Conservation (phyloP, 2,113 vertebrate genomes). For the Tretioscincus oriximinensis region DNA sequence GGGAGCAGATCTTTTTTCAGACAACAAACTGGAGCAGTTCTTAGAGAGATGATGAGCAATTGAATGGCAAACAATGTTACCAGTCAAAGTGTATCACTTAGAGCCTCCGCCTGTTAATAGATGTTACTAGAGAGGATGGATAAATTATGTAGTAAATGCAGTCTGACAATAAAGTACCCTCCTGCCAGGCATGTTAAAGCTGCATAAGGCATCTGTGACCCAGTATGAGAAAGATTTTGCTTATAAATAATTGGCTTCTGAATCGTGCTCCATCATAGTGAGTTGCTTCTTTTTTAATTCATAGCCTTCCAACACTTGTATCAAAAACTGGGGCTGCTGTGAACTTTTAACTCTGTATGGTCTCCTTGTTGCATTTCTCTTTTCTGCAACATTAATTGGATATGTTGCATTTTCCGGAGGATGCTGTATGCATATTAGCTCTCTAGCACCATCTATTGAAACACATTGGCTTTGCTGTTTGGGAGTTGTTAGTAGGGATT, state of each 20-base stretch:
- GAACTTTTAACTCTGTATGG: slow-evolving; percentile 16
- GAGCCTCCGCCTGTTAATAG: not conserved
- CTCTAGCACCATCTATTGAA: slow-evolving; percentile 1
- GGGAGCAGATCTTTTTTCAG: no score
- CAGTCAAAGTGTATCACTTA: not conserved
- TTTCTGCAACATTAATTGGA: not conserved
- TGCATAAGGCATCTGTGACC: slow-evolving; percentile 2
- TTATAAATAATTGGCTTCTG: not conserved
- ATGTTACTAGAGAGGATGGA: not conserved
- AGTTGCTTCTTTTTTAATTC: not conserved
- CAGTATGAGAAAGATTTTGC: not conserved
- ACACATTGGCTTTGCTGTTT: not conserved
- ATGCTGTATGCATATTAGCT: not conserved
- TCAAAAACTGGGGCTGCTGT: not conserved
- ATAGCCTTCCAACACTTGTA: not conserved
- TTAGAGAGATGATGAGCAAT: no score
- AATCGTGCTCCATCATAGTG: not conserved
- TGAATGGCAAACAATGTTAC: not conserved
- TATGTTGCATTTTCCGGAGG: not conserved
- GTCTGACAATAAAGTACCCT: no score
- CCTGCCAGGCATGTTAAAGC: not conserved
- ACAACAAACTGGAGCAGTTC: no score
- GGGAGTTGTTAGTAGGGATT: not conserved
- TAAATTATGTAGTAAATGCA: not conserved
- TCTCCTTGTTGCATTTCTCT: rapidly evolving